These are phyloP conservation scores for Hypomesus transpacificus DNA, from an alignment of 2,113 vertebrate genomes.

Conservation along the genomic window DNA sequence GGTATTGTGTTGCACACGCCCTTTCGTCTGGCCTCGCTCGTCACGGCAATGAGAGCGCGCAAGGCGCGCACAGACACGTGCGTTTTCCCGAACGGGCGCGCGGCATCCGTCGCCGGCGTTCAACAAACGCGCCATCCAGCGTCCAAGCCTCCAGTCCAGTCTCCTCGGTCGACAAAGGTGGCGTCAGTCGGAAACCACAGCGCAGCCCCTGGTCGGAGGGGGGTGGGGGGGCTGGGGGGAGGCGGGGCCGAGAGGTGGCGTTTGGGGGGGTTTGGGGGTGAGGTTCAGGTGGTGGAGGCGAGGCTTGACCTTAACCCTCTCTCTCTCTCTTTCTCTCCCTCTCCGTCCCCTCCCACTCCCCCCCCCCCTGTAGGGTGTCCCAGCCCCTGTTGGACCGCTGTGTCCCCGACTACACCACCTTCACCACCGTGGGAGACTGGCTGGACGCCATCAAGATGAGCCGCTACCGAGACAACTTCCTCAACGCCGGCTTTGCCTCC, in stretches of 20 bases:
- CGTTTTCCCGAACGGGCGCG: not conserved
- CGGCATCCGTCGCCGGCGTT: conserved; percentile 18
- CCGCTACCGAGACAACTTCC: conserved; percentile 95
- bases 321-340: conserved; percentile 51
- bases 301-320: conserved; percentile 74
- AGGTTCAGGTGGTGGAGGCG: conserved; percentile 61
- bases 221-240: conserved; percentile 16
- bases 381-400: conserved; percentile 97
- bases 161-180: conserved; percentile 51
- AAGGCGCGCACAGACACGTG: not conserved
- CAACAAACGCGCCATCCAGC: conserved; percentile 41
- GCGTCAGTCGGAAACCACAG: not conserved
- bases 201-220: not conserved
- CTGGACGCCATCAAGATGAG: conserved; percentile 99
- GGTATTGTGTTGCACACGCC: conserved; percentile 22
- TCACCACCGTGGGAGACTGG: conserved; percentile 98
- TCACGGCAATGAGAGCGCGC: not conserved
- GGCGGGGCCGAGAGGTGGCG: conserved; percentile 68
- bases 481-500: conserved; percentile 94
- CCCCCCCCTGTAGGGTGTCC: conserved; percentile 78
- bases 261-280: conserved; percentile 60
- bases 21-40: not conserved
- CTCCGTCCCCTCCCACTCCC: conserved; percentile 30
- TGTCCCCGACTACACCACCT: conserved; percentile 96
- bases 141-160: conserved; percentile 63